Evolutionary conservation across 1,140 invertebrate species (phyloP), one percentile per base, ranked within the genome.

Genomic region (Babylonia areolata): DNA sequence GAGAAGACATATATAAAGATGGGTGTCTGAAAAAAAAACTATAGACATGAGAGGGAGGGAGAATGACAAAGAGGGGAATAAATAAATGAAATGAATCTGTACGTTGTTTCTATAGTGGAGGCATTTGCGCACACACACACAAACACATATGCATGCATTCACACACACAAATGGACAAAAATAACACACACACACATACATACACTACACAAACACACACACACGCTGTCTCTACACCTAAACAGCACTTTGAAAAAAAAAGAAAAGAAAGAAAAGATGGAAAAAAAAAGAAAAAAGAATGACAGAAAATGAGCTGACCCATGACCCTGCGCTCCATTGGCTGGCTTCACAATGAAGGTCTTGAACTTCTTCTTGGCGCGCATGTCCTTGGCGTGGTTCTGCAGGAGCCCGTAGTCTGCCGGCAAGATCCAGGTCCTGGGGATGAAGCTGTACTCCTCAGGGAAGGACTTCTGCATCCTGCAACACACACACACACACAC

Each of bases 321-420:
- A 90, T 94, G 92, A 37, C 94, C 94, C 90, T 94, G 94, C 39
- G 94, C 93, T 80, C 94, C 94, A 91, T 94, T 94, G 40, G 93
- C 89, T 23, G 94, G 94, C 89, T 95, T 95, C 9, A 93, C 88
- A 81, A 95, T 95, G 85, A 91, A 95, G 75, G 92, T 94, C 86
- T 90, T 92, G 33, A 87, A 80, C 87, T 94, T 94, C 86, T 93
- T 93, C 88, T 92, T 93, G 81, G 91, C 89, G 85, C 92, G 92
- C 79, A 94, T 87, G 77, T 93, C 93, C 81, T 93, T 93, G 77
- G 91, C 90, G 87, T 94, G 93, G 40, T 92, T 92, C 69, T 91
- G 89, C 54, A 94, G 87, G 20, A 87, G 81, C 78, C 88, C 91
- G 80, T 92, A 91, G 71, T 95, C 94, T 31, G 92, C 85, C 35